Percentiles rank a stretch among this genome's conserved stretches.
Evolutionary conservation across 2,888 invertebrate species (phyloP).

Genomic region (Tenthredo amoena): DNA sequence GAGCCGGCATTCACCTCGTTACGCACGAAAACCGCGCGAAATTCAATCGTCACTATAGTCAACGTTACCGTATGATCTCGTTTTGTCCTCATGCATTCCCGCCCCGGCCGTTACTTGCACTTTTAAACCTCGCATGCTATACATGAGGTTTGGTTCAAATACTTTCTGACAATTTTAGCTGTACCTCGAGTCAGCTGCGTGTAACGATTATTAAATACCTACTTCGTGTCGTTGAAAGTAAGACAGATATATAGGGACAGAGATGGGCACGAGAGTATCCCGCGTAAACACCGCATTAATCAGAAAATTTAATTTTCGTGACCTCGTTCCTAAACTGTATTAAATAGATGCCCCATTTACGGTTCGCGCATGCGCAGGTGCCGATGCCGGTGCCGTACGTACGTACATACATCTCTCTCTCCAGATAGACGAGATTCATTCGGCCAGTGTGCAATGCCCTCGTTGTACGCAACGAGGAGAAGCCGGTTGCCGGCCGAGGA

Average conservation of each 20-base stretch:
- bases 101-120: not conserved
- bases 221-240: not conserved
- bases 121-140: not conserved
- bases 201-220: not conserved
- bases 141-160: not conserved
- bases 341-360: conserved; percentile 73
- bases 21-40: not conserved
- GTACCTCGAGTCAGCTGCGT: conserved; percentile 1
- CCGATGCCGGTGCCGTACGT: not conserved
- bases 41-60: not conserved
- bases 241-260: not conserved
- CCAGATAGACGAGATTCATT: conserved; percentile 25
- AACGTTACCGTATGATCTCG: not conserved
- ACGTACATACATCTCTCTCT: not conserved
- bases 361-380: conserved; percentile 67
- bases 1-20: conserved; percentile 33
- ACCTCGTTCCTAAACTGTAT: conserved; percentile 74
- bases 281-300: conserved; percentile 66
- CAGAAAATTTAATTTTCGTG: conserved; percentile 77
- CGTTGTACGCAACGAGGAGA: conserved; percentile 18
- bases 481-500: not conserved
- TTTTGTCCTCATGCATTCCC: not conserved
- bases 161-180: not conserved
- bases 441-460: conserved; percentile 40
- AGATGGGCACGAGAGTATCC: not conserved